Percentiles rank a stretch among this genome's conserved stretches.
Evolutionary conservation across 2,888 invertebrate genomes (phyloP).

Genomic region (Drosophila nr. medialis): DNA sequence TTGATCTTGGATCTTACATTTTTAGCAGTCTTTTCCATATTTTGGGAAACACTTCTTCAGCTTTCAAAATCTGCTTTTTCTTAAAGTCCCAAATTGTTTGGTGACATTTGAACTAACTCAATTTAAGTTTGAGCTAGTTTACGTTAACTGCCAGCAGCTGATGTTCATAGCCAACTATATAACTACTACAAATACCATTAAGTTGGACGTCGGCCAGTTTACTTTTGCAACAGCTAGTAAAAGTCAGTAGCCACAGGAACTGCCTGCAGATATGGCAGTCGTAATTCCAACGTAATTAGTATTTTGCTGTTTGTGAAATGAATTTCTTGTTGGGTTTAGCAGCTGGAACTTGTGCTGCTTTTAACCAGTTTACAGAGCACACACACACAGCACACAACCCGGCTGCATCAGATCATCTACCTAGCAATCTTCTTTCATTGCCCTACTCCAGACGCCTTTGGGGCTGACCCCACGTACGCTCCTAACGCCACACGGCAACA

Average conservation of each 20-base stretch:
- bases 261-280: background rate
- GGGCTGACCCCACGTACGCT: conserved; percentile 73
- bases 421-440: conserved; percentile 45
- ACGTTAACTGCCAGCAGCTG: background rate
- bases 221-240: background rate
- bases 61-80: background rate
- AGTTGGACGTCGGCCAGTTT: background rate
- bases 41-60: background rate
- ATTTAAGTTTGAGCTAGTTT: background rate
- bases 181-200: background rate
- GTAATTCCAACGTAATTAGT: conserved; percentile 17
- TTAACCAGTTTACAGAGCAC: conserved; percentile 43
- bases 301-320: conserved; percentile 15
- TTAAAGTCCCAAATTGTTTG: background rate
- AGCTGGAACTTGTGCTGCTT: conserved; percentile 21
- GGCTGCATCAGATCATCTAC: conserved; percentile 40
- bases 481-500: conserved; percentile 51
- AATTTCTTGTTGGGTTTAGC: conserved; percentile 12
- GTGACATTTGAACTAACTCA: background rate
- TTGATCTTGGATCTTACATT: background rate
- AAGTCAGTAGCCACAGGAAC: conserved; percentile 4
- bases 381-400: background rate
- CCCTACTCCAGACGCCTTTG: conserved; percentile 60
- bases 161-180: background rate
- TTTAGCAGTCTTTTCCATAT: too few relatives aligned